Evolutionary conservation across 2,888 invertebrate genomes (phyloP).

Genomic region (Chrysopilus asiliformis): DNA sequence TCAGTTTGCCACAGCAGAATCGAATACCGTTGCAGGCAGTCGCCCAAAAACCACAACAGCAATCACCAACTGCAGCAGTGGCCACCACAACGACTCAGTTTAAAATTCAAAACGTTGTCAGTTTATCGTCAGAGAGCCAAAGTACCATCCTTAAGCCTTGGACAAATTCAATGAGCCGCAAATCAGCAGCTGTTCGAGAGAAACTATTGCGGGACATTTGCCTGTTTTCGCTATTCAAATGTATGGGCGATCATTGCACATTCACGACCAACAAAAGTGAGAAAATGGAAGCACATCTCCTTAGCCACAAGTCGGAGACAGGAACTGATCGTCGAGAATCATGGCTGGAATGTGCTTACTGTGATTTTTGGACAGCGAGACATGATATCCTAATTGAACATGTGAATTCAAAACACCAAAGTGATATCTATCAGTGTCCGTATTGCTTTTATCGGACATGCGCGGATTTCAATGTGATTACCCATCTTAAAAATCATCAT

Average conservation of each 20-base stretch:
- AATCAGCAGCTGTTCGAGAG: constrained; percentile 4
- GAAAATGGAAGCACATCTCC: constrained; percentile 35
- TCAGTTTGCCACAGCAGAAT: no score
- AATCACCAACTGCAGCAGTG: constrained; percentile 8
- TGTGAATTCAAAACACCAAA: constrained; percentile 46
- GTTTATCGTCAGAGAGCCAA: no score
- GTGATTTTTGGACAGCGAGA: no score
- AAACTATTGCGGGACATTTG: constrained; percentile 8
- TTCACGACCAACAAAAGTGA: constrained; percentile 34
- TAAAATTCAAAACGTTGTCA: no score
- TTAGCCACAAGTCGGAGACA: constrained; percentile 22
- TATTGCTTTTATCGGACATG: constrained; percentile 54
- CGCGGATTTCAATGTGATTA: constrained; percentile 8
- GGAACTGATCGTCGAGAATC: constrained; percentile 25
- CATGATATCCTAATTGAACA: constrained; percentile 42
- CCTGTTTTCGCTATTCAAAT: constrained; percentile 37
- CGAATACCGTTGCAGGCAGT: neutral
- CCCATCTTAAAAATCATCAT: constrained; percentile 13
- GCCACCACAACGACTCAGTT: no score
- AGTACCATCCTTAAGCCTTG: constrained; percentile 29
- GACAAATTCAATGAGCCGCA: constrained; percentile 5
- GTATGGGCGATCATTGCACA: constrained; percentile 40
- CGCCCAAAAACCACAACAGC: neutral
- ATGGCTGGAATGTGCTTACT: constrained; percentile 46
- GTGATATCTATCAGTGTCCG: constrained; percentile 48